These are phyloP conservation scores for Megaceryle maxima DNA, from an alignment of 2,113 vertebrate genomes.

Conservation along the genomic window DNA sequence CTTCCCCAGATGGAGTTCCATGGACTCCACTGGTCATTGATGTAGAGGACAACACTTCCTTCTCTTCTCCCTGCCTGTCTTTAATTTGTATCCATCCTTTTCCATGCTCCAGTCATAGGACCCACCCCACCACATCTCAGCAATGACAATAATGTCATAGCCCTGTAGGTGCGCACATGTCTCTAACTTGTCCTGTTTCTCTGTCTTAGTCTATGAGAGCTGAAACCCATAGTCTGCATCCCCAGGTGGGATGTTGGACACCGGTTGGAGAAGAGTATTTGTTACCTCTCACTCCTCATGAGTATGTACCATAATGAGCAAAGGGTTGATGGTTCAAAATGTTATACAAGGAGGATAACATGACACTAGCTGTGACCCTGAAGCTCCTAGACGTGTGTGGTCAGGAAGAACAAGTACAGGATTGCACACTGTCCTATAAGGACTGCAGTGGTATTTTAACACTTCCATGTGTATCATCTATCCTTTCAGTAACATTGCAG, in stretches of 20 bases:
- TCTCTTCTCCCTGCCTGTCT: too few species aligned
- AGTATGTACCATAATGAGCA: neutral
- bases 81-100: too few species aligned
- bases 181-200: too few species aligned
- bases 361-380: fast-evolving
- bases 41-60: too few species aligned
- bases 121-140: too few species aligned
- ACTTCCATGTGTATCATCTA: fast-evolving
- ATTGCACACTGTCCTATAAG: neutral
- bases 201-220: neutral
- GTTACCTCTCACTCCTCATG: neutral
- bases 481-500: neutral
- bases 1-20: too few species aligned
- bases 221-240: neutral
- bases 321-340: neutral
- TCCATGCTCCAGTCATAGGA: too few species aligned
- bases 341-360: neutral
- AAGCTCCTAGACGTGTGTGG: neutral
- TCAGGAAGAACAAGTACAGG: neutral
- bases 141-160: too few species aligned
- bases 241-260: too few species aligned
- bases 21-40: too few species aligned
- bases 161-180: too few species aligned
- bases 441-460: neutral
- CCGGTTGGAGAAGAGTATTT: fast-evolving